These are phyloP conservation scores for Drosophila sordidula DNA, from an alignment of 2,888 invertebrate species.

Conservation along the genomic window DNA sequence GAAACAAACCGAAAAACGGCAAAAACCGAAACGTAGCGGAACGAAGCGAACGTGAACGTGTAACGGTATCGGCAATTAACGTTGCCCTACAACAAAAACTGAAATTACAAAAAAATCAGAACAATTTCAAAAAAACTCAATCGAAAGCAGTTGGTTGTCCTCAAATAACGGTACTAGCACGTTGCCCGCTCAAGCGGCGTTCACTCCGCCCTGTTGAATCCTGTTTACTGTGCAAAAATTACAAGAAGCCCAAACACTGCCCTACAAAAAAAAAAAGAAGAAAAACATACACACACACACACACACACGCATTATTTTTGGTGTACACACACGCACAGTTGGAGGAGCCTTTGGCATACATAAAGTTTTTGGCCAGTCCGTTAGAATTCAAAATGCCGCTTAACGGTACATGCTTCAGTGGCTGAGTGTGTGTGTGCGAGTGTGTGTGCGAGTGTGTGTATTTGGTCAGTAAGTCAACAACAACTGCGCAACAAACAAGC, in stretches of 20 bases:
- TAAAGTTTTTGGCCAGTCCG: conserved; percentile 38
- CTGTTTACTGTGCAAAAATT: conserved; percentile 24
- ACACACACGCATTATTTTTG: conserved; percentile 34
- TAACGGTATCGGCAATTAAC: conserved; percentile 44
- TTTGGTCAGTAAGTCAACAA: conserved; percentile 69
- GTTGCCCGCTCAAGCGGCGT: neutral
- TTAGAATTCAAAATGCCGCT: conserved; percentile 31
- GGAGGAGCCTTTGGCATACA: conserved; percentile 52
- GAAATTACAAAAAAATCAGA: conserved; percentile 5
- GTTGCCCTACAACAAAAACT: conserved; percentile 31
- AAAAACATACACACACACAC: conserved; percentile 29
- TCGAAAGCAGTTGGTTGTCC: conserved; percentile 2
- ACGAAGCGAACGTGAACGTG: conserved; percentile 34
- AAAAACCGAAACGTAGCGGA: conserved; percentile 17
- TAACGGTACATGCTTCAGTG: conserved; percentile 26
- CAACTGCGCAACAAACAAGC: conserved; percentile 46
- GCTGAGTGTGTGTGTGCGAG: conserved; percentile 1
- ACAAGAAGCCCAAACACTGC: conserved; percentile 34
- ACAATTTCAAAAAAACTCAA: neutral
- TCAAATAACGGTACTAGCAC: conserved; percentile 10
- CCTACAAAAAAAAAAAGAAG: conserved; percentile 33
- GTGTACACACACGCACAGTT: conserved; percentile 41
- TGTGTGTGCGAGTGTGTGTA: conserved; percentile 17
- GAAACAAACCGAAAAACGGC: conserved; percentile 12
- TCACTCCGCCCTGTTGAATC: neutral